A percentile compares a stretch with the other conserved stretches of the same genome.
phyloP scores from a whole-genome alignment of 2,797 vertebrate genomes.

The Tinamus major region DNA sequence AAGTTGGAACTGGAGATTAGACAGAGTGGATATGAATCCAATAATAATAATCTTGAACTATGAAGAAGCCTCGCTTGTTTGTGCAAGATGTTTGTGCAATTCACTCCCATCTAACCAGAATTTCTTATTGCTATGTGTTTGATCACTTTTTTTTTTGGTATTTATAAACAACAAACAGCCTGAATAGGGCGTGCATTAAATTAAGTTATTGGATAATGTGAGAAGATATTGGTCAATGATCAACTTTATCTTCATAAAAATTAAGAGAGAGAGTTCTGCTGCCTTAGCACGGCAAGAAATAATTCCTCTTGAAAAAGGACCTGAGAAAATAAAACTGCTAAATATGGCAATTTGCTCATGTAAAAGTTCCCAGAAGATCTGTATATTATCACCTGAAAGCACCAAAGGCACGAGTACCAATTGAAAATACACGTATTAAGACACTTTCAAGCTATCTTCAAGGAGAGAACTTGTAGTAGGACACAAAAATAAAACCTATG shows the following conservation, averaged over 20 bases:
- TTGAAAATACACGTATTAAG: background rate
- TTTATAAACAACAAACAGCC: background rate
- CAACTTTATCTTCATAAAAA: conserved; percentile 51
- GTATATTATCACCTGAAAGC: conserved; percentile 1
- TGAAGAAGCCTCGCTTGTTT: background rate
- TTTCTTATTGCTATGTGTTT: background rate
- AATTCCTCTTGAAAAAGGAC: conserved; percentile 42
- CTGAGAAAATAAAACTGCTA: conserved; percentile 16
- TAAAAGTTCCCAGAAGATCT: conserved; percentile 11
- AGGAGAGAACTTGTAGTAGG: background rate
- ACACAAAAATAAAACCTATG: background rate
- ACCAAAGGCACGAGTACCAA: background rate
- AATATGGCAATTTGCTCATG: background rate
- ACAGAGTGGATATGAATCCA: background rate
- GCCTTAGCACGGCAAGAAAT: conserved; percentile 54
- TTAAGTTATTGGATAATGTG: background rate
- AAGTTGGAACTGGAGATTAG: background rate
- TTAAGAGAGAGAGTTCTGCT: conserved; percentile 50
- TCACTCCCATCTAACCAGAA: background rate
- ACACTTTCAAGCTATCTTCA: background rate
- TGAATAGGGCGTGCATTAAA: background rate
- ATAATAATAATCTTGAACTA: background rate
- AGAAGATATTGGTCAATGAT: background rate
- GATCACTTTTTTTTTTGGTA: background rate
- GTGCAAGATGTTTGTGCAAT: background rate